Evolutionary conservation across 2,888 invertebrate species (phyloP), one percentile per base, ranked within the genome.

Genomic region (Scelioninae gen. 1): DNA sequence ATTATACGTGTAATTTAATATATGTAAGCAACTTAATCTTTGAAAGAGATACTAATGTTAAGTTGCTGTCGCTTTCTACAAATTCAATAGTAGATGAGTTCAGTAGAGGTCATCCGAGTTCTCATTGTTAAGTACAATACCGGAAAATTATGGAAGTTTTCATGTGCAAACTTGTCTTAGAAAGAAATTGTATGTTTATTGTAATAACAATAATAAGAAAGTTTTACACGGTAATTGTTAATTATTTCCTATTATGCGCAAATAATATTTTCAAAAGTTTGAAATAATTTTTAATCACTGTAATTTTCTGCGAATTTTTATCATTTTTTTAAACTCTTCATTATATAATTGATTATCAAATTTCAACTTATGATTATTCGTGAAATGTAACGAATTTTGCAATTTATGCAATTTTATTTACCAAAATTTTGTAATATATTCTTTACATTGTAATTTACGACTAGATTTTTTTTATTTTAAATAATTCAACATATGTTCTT

Each of bases 61-160:
- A 15, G 16, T 65, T 51, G 23, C 51, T 38, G 38, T 51, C 65
- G 51, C 65, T 65, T 51, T 65, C 65, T 65, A 65, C 51, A 10
- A 16, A 34, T 65, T 11, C 23, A 38, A 51, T 65, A 38, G n/a
- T 38, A 38, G 65, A 51, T 13, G 45, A 15, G 62, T 62, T 58
- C 62, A 32, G 23, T n/a, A 13, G 13, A 31, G 60, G 60, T 45
- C n/a, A 29, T 29, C 11, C 5, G 29, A 58, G 16, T 58, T 34
- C 10, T 40, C 23, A 58, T 58, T 58, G 23, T 40, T 38, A 40
- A 58, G 16, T 38, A 32, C 13, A 55, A 29, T 0, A 29, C 9
- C 43, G n/a, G 10, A 43, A 43, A n/a, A 43, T 43, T 5, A n/a
- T 43, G n/a, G 5, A 43, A 43, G n/a, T 43, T 10, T n/a, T 43